Conservation (phyloP, 2,888 invertebrate genomes). For the Taphrorychus bicolor region DNA sequence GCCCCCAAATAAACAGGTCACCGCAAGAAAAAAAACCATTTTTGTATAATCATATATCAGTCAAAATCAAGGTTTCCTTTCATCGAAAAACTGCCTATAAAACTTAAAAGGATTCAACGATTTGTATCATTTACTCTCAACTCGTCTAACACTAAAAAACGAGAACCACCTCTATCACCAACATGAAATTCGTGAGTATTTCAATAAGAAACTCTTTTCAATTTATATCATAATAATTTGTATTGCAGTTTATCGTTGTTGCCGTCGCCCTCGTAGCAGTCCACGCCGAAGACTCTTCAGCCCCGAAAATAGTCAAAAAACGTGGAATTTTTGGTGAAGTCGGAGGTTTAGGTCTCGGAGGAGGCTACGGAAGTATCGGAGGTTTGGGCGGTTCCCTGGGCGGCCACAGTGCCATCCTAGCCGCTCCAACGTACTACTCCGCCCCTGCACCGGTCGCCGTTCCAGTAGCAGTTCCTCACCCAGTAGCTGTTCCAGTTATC, state of each 20-base stretch:
- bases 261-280: constrained; percentile 5
- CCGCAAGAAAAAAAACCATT: no score
- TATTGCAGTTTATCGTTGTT: background rate
- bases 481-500: constrained; percentile 24
- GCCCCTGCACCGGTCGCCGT: constrained; percentile 9
- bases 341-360: constrained; percentile 40
- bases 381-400: constrained; percentile 42
- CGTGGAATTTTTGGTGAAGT: constrained; percentile 20
- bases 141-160: background rate
- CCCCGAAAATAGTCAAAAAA: constrained; percentile 8
- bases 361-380: constrained; percentile 19
- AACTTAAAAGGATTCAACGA: background rate
- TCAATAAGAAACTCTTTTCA: background rate
- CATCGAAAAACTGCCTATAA: background rate
- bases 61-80: background rate
- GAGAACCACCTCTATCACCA: background rate
- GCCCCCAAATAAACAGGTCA: background rate
- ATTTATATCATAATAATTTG: background rate
- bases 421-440: background rate
- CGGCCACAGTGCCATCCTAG: background rate
- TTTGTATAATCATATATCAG: background rate
- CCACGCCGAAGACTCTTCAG: constrained; percentile 1
- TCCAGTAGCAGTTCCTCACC: constrained; percentile 25
- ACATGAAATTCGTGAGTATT: constrained; percentile 29
- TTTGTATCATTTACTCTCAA: background rate